Evolutionary conservation across 92 coral and sea anemone genomes (phyloP).

Genomic region (Parazoanthus atlanticus): DNA sequence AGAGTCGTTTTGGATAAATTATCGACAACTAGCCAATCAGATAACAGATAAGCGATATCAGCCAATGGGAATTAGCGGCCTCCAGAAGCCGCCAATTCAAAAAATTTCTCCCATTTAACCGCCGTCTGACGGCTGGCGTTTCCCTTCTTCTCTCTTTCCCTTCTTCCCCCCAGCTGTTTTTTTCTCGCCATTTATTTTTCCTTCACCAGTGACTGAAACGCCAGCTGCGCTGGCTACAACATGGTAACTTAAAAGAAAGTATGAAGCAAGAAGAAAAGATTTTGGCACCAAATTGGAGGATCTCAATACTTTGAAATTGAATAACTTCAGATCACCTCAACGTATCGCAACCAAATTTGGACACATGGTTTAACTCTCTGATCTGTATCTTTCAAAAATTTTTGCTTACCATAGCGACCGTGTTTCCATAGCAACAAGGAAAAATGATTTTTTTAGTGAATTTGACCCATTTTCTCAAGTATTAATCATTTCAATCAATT

Average conservation of each 20-base stretch:
- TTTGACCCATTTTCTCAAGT: not conserved
- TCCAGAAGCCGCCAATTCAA: too few species aligned
- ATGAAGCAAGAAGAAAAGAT: not conserved
- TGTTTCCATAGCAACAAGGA: slow-evolving; percentile 13
- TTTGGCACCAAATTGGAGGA: slow-evolving; percentile 19
- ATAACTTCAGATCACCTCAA: slow-evolving; percentile 7
- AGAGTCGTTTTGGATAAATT: too few species aligned
- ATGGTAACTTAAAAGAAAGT: slow-evolving; percentile 5
- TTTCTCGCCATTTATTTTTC: too few species aligned
- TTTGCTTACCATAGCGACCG: not conserved
- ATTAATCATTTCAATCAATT: not conserved
- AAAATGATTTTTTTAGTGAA: not conserved
- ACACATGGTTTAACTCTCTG: not conserved
- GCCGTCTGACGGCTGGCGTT: too few species aligned
- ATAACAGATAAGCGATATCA: too few species aligned
- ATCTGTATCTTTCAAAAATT: not conserved
- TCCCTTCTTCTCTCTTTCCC: too few species aligned
- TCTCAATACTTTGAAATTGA: slow-evolving; percentile 6
- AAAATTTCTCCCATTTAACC: too few species aligned
- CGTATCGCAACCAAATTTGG: slow-evolving; percentile 4
- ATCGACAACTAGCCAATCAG: too few species aligned
- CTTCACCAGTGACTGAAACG: too few species aligned
- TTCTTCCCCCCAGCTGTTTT: too few species aligned
- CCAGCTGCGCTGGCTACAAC: not conserved
- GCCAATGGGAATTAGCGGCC: too few species aligned